Evolutionary conservation across 2,797 vertebrate genomes (phyloP), one percentile per base, ranked within the genome.

Genomic region (Gastrophryne carolinensis): DNA sequence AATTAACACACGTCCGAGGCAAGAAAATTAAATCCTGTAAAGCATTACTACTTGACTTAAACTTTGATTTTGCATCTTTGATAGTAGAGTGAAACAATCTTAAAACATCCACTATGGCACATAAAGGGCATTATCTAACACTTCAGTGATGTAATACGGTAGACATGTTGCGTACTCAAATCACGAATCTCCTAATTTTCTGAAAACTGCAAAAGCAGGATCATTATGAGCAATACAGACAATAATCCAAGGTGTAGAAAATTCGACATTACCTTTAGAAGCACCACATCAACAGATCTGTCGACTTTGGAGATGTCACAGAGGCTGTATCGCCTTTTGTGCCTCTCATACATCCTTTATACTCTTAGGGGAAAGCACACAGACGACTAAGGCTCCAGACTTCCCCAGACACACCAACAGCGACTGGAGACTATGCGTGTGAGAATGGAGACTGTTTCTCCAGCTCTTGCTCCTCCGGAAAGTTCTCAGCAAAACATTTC

Each of bases 311-410:
- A 91, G 68, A 93, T 90, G 79, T 92, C 92, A 58, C 95, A 96
- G 61, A 99, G 88, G 81, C 96, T 98, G 84, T 99, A 99, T 75
- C 95, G 92, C 86, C 95, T 89, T 86, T 92, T 96, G 88, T 98
- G 93, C 72, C 97, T 91, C 35, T 99, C 97, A 10, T 98, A 99
- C 97, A 99, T 99, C 81, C 88, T 88, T 81, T 75, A 82, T 82
- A 15, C 60, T 71, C 65, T 34, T 29, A 41, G n/a, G 70, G 82
- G 72, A 68, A 68, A 72, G 79, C 49, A 80, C 15, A 6, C 4
- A 53, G 53, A 37, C 21, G 19, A 5, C 26, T 11, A n/a, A 78
- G 71, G 6, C n/a, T 50, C 21, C 30, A 0, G 74, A 56, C 60
- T 79, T 60, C 84, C 76, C 58, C 2, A 30, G 29, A 56, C 29